Evolutionary conservation across 2,888 invertebrate species (phyloP).

Genomic region (Lithophane socia): DNA sequence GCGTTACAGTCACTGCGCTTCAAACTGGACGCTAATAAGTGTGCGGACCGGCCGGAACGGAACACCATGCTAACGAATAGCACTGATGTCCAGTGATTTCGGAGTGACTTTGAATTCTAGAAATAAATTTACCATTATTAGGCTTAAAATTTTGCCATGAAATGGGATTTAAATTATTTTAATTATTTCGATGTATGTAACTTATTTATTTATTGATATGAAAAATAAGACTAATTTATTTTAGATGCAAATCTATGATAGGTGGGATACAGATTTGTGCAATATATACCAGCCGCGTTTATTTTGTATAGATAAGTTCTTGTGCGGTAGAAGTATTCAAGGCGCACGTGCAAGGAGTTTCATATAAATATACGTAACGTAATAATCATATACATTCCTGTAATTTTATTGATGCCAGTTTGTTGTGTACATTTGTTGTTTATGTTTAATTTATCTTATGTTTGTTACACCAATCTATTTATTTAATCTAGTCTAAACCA

Average conservation of each 20-base stretch:
- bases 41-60: background rate
- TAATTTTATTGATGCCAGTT: conserved; percentile 71
- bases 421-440: conserved; percentile 76
- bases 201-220: conserved; percentile 70
- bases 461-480: conserved; percentile 72
- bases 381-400: conserved; percentile 76
- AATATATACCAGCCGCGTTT: conserved; percentile 70
- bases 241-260: conserved; percentile 64
- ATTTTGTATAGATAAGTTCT: conserved; percentile 59
- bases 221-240: conserved; percentile 72
- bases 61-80: conserved; percentile 23
- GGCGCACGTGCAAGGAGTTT: conserved; percentile 40
- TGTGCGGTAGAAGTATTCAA: conserved; percentile 33
- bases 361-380: conserved; percentile 58
- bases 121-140: conserved; percentile 64
- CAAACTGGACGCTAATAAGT: conserved; percentile 1
- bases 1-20: conserved; percentile 21
- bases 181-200: conserved; percentile 61
- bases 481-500: conserved; percentile 77
- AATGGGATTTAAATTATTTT: conserved; percentile 71
- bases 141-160: conserved; percentile 69
- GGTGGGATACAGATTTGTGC: conserved; percentile 73
- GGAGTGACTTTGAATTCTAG: conserved; percentile 63
- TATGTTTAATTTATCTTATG: conserved; percentile 74
- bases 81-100: conserved; percentile 42